Base-by-base conservation (phyloP, 2,113 vertebrate species). In the Hydropotes inermis region DNA sequence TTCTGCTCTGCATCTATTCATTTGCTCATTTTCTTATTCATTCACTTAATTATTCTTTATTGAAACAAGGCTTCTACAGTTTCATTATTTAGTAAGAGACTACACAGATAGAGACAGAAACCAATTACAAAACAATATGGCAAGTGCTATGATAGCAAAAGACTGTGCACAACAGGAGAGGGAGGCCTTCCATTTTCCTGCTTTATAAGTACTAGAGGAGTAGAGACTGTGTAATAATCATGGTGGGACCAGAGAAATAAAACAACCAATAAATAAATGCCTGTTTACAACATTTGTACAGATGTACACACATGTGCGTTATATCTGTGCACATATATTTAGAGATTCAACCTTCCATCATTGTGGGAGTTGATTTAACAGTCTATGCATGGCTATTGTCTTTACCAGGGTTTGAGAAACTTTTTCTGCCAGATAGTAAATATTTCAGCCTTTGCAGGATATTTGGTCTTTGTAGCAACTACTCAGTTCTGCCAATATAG, bases 81-180 rank as follows among this genome's bases (percentile, higher is more conserved):
- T 94, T 96, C 79, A 79, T 92, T 64, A 92, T 64, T 92, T 96
- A 89, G 55, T 86, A 55, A 89, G n/a, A 81, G 58, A 52, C 67
- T 28, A 30, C 33, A 27, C 13, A 14, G 45, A 55, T 87, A 57
- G 54, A 96, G 43, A 94, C 36, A 28, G 52, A 94, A 97, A 79
- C 92, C 60, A 91, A 82, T 86, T 74, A 78, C 11, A 60, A 83
- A 33, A 61, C 61, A 95, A 55, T 83, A 64, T 84, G 58, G 92
- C 90, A 93, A 83, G 86, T 13, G 19, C 11, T 93, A 16, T 30
- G 52, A 89, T 9, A 30, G 84, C 50, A 93, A 95, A 96, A 74
- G 17, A 78, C 64, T 60, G 25, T 57, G n/a, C 5, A 55, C 28
- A 30, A 47, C 21, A 21, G 78, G 36, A 67, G 27, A 97, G 25